These are phyloP conservation scores for Lasaia peninsularis DNA, from an alignment of 1,140 invertebrate species.

Conservation along the genomic window DNA sequence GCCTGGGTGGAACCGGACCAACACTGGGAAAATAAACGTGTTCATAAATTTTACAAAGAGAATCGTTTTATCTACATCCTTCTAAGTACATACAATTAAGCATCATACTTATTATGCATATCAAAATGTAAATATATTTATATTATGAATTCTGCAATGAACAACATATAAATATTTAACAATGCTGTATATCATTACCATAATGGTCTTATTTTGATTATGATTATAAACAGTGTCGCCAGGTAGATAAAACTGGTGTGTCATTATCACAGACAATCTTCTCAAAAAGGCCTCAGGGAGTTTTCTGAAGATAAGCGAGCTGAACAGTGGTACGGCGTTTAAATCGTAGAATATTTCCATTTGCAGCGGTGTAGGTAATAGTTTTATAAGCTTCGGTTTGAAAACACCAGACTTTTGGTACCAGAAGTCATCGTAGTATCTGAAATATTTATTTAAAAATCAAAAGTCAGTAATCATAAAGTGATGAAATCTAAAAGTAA, in stretches of 20 bases:
- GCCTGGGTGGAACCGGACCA: too few species aligned
- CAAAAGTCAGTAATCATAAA: too few species aligned
- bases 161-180: slow-evolving; percentile 30
- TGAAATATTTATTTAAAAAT: slow-evolving; percentile 20
- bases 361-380: slow-evolving; percentile 59
- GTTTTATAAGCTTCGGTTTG: slow-evolving; percentile 52
- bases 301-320: slow-evolving; percentile 67
- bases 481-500: not conserved
- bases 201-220: slow-evolving; percentile 65
- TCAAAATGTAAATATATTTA: slow-evolving; percentile 5
- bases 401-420: slow-evolving; percentile 69
- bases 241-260: slow-evolving; percentile 66
- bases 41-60: too few species aligned
- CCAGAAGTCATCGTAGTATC: slow-evolving; percentile 69
- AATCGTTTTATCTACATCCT: not conserved
- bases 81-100: not conserved
- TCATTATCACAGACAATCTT: slow-evolving; percentile 66
- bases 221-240: slow-evolving; percentile 68
- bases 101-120: not conserved
- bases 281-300: slow-evolving; percentile 66
- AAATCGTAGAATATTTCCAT: slow-evolving; percentile 71
- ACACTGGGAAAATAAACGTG: too few species aligned
- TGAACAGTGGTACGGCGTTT: slow-evolving; percentile 67
- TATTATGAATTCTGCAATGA: slow-evolving; percentile 7
- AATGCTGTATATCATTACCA: slow-evolving; percentile 48